These are phyloP conservation scores for Hippoglossus hippoglossus DNA, from an alignment of 2,797 vertebrate genomes.

Conservation along the genomic window DNA sequence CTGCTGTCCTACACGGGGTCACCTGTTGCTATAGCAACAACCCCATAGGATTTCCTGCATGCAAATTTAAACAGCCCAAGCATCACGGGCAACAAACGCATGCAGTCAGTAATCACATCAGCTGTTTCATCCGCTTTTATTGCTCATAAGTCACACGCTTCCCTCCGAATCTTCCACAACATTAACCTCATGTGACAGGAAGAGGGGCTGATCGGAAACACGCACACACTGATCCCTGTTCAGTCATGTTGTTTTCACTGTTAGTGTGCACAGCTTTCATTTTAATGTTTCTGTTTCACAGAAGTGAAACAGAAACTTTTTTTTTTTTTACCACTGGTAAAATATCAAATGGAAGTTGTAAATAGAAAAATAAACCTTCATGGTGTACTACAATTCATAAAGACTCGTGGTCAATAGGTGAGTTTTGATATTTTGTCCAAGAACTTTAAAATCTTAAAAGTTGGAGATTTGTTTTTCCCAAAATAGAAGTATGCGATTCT, in stretches of 20 bases:
- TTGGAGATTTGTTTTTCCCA: too few species aligned
- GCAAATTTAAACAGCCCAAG: constrained; percentile 33
- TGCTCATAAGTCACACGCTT: constrained; percentile 3
- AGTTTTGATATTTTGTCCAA: too few species aligned
- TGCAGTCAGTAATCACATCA: constrained; percentile 44
- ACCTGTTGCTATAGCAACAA: constrained; percentile 68
- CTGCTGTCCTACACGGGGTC: constrained; percentile 62
- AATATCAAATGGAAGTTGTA: too few species aligned
- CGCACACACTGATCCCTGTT: neutral
- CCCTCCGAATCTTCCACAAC: constrained; percentile 15
- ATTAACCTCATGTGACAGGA: constrained; percentile 21
- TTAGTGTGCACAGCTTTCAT: neutral
- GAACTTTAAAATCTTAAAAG: too few species aligned
- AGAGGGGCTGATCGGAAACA: neutral
- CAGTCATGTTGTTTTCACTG: neutral
- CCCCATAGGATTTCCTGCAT: constrained; percentile 41
- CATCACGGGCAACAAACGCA: constrained; percentile 33
- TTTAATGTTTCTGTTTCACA: constrained; percentile 11
- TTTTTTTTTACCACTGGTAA: too few species aligned
- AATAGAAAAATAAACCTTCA: too few species aligned
- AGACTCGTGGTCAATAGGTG: too few species aligned
- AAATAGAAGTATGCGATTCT: too few species aligned
- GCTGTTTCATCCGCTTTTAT: constrained; percentile 16
- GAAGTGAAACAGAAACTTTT: too few species aligned
- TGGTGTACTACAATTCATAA: too few species aligned